phyloP scores from a whole-genome alignment of 1,140 invertebrate genomes.

The Lasaia peninsularis region DNA sequence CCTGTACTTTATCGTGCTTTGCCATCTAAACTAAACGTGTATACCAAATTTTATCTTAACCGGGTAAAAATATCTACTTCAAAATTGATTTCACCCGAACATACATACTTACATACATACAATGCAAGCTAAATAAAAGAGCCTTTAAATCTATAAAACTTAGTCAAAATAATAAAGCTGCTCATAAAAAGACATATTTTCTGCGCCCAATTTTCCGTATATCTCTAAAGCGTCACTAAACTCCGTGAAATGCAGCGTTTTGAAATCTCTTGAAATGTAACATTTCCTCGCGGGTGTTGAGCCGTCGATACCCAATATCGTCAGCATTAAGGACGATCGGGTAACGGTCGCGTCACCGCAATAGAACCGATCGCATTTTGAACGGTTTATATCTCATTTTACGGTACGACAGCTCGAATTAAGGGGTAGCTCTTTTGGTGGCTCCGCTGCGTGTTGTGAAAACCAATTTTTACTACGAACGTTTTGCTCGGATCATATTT shows the following conservation, averaged over 20 bases:
- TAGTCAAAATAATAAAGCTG: no score
- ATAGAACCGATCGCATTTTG: slow-evolving; percentile 56
- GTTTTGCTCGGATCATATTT: neutral
- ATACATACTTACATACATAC: no score
- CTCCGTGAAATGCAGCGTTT: slow-evolving; percentile 9
- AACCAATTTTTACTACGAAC: slow-evolving; percentile 52
- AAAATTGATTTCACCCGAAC: no score
- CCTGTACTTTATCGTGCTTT: no score
- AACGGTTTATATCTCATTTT: slow-evolving; percentile 70
- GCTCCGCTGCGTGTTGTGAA: slow-evolving; percentile 38
- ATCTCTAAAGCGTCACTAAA: neutral
- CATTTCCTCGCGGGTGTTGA: slow-evolving; percentile 32
- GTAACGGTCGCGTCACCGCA: slow-evolving; percentile 24
- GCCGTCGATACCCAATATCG: slow-evolving; percentile 20
- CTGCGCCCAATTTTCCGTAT: neutral
- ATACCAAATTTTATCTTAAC: no score
- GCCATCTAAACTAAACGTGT: no score
- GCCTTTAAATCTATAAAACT: no score
- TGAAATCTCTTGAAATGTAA: slow-evolving; percentile 32
- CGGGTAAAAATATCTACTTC: no score
- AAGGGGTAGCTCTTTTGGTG: slow-evolving; percentile 36
- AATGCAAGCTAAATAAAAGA: no score
- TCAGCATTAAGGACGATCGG: slow-evolving; percentile 6
- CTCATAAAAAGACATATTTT: neutral
- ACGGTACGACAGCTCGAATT: slow-evolving; percentile 50